Evolutionary conservation across 1,140 invertebrate species (phyloP).

Genomic region (Magallana gigas): DNA sequence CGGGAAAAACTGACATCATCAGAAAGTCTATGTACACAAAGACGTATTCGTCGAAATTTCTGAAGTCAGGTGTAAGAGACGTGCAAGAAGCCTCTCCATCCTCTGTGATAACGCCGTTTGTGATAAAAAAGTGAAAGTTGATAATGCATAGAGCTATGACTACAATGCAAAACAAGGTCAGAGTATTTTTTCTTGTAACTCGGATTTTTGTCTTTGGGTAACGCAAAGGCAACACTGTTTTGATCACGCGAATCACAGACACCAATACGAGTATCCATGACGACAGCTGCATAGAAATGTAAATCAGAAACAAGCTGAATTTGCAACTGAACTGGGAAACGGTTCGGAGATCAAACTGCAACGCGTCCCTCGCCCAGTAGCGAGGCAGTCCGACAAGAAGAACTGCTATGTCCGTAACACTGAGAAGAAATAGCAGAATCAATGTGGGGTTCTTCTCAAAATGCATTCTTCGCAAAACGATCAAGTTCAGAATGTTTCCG

Average conservation of each 20-base stretch:
- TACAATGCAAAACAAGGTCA: slow-evolving; percentile 3
- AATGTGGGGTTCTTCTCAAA: slow-evolving; percentile 46
- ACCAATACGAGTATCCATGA: slow-evolving; percentile 61
- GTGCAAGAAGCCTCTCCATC: neutral
- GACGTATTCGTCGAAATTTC: slow-evolving; percentile 51
- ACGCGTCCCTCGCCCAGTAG: slow-evolving; percentile 27
- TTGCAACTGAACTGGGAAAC: slow-evolving; percentile 51
- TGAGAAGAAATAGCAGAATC: slow-evolving; percentile 42
- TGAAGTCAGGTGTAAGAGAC: slow-evolving; percentile 26
- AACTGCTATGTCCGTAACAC: slow-evolving; percentile 53
- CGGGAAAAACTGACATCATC: slow-evolving; percentile 50
- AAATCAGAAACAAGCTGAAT: slow-evolving; percentile 58
- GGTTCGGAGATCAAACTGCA: slow-evolving; percentile 53
- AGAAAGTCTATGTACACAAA: slow-evolving; percentile 57
- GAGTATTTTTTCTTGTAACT: slow-evolving; percentile 41
- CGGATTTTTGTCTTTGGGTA: slow-evolving; percentile 38
- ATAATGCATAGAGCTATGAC: slow-evolving; percentile 31
- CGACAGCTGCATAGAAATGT: slow-evolving; percentile 57
- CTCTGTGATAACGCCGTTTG: slow-evolving; percentile 44
- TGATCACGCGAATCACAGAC: slow-evolving; percentile 57
- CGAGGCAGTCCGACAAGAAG: slow-evolving; percentile 44
- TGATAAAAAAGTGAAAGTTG: slow-evolving; percentile 55
- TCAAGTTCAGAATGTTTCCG: slow-evolving; percentile 54
- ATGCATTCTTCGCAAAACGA: slow-evolving; percentile 35
- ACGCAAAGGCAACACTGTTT: slow-evolving; percentile 44